Conservation (phyloP, 2,888 invertebrate species). For the Marasmarcha lunaedactyla region DNA sequence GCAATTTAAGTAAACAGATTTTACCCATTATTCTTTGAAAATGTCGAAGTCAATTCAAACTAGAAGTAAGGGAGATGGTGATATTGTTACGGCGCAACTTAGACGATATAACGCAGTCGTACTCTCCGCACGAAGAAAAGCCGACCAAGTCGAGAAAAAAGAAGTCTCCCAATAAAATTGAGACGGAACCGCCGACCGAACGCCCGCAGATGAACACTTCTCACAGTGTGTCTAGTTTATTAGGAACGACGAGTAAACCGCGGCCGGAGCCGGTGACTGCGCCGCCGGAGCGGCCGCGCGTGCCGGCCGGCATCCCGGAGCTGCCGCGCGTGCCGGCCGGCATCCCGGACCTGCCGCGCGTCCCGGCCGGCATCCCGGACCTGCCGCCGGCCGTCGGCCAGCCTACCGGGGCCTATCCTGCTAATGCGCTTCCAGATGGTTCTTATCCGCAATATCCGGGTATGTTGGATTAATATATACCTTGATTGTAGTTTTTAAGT, state of each 20-base stretch:
- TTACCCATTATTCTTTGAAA: too few relatives aligned
- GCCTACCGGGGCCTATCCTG: conserved; percentile 29
- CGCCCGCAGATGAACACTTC: conserved; percentile 35
- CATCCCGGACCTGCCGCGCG: conserved; percentile 16
- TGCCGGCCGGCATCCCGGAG: conserved; percentile 21
- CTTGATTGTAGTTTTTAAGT: too few relatives aligned
- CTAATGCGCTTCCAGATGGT: conserved; percentile 38
- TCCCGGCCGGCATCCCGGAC: conserved; percentile 25
- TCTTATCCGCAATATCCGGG: conserved; percentile 55
- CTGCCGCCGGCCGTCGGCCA: conserved; percentile 19
- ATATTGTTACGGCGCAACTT: conserved; percentile 58
- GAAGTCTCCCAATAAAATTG: conserved; percentile 44
- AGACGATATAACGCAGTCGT: conserved; percentile 63
- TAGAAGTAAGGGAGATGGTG: too few relatives aligned
- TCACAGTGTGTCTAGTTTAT: conserved; percentile 55
- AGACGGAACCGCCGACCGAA: conserved; percentile 36
- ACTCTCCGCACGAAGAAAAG: conserved; percentile 53
- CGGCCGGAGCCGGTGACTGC: conserved; percentile 19
- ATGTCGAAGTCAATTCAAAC: too few relatives aligned
- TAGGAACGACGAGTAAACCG: conserved; percentile 24
- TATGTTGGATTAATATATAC: conserved; percentile 16
- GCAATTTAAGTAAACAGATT: too few relatives aligned
- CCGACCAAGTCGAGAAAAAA: conserved; percentile 50
- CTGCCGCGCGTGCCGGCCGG: conserved; percentile 19
- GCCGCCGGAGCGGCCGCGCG: conserved; percentile 21